A percentile compares a stretch with the other conserved stretches of the same genome.
Evolutionary conservation across 2,113 vertebrate genomes (phyloP).

Genomic region (Casuarius casuarius): DNA sequence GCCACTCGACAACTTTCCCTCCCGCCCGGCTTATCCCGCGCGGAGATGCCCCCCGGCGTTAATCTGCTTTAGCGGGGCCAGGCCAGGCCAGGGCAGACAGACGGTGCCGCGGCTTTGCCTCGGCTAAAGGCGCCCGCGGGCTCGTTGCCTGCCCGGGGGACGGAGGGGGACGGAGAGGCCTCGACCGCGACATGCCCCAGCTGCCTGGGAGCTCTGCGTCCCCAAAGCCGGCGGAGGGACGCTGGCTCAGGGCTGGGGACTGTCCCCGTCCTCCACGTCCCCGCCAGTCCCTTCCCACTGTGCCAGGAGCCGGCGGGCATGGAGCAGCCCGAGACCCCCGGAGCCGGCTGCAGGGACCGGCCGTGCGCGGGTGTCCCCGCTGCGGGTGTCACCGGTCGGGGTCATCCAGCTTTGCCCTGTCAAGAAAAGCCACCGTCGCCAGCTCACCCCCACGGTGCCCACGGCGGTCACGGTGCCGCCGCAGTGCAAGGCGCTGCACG

Average conservation of each 20-base stretch:
- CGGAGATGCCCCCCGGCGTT: not conserved
- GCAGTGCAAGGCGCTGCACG: too few relatives aligned
- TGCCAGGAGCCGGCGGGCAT: not conserved
- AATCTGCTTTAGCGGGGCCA: constrained; percentile 48
- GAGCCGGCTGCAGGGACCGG: not conserved
- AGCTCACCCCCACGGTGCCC: not conserved
- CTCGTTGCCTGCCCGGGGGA: not conserved
- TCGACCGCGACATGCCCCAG: too few relatives aligned
- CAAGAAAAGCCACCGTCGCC: not conserved
- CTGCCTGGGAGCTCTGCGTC: not conserved
- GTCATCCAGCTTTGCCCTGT: accelerated
- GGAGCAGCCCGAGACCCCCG: accelerated
- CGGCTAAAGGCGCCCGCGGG: not conserved
- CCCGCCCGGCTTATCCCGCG: constrained; percentile 41
- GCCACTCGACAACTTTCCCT: constrained; percentile 62
- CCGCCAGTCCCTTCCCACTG: not conserved
- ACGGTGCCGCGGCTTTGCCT: not conserved
- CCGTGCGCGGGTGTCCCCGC: not conserved
- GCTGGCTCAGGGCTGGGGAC: not conserved
- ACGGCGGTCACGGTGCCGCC: too few relatives aligned
- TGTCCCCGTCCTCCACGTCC: accelerated
- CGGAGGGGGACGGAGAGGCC: not conserved
- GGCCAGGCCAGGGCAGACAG: not conserved
- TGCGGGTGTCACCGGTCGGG: accelerated
- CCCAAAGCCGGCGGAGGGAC: not conserved